These are phyloP conservation scores for Plebejus argus DNA, from an alignment of 2,888 invertebrate species.

Conservation along the genomic window DNA sequence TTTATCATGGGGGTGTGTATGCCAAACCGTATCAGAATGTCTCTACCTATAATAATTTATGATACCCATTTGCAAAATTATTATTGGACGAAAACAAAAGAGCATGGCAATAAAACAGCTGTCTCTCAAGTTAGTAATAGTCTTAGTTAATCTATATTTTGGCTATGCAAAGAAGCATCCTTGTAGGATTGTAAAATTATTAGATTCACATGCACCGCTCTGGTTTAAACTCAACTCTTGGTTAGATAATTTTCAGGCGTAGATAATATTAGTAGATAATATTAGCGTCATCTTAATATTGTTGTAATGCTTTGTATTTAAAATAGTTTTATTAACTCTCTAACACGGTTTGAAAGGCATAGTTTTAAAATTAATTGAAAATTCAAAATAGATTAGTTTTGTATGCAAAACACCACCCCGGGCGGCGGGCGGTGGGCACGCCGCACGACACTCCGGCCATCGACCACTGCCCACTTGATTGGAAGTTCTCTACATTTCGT, in stretches of 20 bases:
- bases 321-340: neutral
- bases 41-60: no score
- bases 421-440: conserved; percentile 49
- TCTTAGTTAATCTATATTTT: no score
- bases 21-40: no score
- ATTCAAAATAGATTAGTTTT: conserved; percentile 43
- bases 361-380: conserved; percentile 40
- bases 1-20: neutral
- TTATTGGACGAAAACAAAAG: neutral
- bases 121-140: neutral
- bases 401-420: conserved; percentile 62
- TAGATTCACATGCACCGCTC: no score
- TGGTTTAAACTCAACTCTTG: no score
- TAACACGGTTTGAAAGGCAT: neutral
- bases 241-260: no score
- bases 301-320: neutral
- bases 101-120: neutral
- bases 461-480: conserved; percentile 51
- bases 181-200: no score
- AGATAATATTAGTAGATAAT: no score
- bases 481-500: neutral
- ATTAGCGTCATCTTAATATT: no score
- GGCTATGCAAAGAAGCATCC: no score
- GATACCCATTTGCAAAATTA: no score
- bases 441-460: conserved; percentile 62